phyloP scores from a whole-genome alignment of 1,140 invertebrate genomes.

The Portunus trituberculatus region DNA sequence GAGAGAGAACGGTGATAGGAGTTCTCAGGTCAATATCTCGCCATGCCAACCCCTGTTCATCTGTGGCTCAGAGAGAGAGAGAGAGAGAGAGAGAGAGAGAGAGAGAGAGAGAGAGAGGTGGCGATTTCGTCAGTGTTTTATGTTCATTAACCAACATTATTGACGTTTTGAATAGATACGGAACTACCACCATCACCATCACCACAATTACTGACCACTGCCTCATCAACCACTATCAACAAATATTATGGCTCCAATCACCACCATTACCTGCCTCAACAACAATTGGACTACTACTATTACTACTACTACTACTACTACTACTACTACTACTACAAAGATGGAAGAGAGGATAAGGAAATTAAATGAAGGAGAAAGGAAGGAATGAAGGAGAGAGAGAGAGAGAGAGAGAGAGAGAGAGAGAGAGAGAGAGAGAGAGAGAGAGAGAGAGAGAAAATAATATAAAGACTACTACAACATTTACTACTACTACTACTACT shows the following conservation, averaged over 20 bases:
- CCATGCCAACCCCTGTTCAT: conserved; percentile 10
- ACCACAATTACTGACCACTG: neutral
- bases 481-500: too few relatives aligned
- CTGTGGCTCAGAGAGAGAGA: neutral
- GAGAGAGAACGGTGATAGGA: neutral
- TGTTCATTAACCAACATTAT: too few relatives aligned
- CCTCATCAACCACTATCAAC: too few relatives aligned
- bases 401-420: conserved; percentile 3
- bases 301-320: too few relatives aligned
- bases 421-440: neutral
- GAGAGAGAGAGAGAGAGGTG: neutral
- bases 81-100: conserved; percentile 35
- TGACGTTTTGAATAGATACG: too few relatives aligned
- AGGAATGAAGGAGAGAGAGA: neutral
- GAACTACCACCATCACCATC: neutral
- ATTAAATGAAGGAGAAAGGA: neutral
- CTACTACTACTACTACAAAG: too few relatives aligned
- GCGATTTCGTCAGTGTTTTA: neutral
- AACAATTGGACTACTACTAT: too few relatives aligned
- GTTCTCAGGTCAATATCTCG: neutral
- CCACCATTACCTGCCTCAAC: too few relatives aligned
- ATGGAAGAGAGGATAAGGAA: too few relatives aligned
- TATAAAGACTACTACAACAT: neutral
- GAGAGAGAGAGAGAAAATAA: neutral
- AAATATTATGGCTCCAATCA: too few relatives aligned